phyloP scores from a whole-genome alignment of 2,797 vertebrate species.

The Tokudaia muenninki region DNA sequence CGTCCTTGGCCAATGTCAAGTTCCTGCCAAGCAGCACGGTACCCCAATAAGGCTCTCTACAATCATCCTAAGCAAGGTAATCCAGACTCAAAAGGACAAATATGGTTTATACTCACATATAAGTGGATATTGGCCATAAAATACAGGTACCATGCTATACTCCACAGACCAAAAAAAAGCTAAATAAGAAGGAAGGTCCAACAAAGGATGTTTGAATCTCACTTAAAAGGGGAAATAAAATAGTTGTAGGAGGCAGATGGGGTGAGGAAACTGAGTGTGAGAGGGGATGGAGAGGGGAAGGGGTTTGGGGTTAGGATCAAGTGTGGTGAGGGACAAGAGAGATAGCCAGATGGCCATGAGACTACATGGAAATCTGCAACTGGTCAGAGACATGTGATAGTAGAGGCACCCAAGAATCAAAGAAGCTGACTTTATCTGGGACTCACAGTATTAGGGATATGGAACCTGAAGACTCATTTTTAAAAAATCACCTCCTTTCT shows the following conservation, averaged over 20 bases:
- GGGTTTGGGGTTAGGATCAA: neutral
- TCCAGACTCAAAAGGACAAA: neutral
- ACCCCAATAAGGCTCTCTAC: too few relatives aligned
- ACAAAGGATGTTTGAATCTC: neutral
- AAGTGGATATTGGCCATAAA: neutral
- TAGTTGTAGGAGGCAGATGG: neutral
- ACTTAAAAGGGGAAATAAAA: neutral
- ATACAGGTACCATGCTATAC: neutral
- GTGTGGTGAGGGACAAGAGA: neutral
- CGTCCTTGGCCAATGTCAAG: too few relatives aligned
- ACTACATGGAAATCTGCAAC: too few relatives aligned
- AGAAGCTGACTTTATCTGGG: neutral
- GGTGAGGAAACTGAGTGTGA: neutral
- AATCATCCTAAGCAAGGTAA: neutral
- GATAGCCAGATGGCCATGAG: neutral
- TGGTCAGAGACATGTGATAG: neutral
- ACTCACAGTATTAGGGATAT: neutral
- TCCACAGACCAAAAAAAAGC: neutral
- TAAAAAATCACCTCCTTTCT: neutral
- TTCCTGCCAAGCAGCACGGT: too few relatives aligned
- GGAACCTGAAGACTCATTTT: neutral
- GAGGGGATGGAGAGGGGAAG: neutral
- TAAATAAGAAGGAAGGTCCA: neutral
- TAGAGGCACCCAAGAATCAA: neutral
- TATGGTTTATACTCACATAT: neutral